phyloP scores from a whole-genome alignment of 2,888 invertebrate genomes.

The Chirona hameri region DNA sequence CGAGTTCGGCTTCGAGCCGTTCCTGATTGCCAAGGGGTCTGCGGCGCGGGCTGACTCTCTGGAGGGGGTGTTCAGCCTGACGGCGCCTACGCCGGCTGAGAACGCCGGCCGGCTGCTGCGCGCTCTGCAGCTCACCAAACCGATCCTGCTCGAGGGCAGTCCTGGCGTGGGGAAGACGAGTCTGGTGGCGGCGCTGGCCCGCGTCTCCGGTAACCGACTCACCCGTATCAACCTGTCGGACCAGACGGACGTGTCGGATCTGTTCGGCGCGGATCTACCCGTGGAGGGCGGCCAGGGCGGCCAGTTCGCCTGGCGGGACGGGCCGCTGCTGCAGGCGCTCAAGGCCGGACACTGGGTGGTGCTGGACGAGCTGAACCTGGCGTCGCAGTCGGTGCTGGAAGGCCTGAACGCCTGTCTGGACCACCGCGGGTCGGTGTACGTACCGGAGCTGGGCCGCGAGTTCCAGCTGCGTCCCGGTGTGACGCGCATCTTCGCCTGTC shows the following conservation, averaged over 20 bases:
- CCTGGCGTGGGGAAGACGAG: constrained; percentile 99
- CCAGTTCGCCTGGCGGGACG: constrained; percentile 93
- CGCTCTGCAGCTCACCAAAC: constrained; percentile 76
- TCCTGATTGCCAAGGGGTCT: constrained; percentile 58
- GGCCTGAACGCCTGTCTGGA: constrained; percentile 98
- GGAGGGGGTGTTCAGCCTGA: constrained; percentile 59
- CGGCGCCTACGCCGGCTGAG: constrained; percentile 69
- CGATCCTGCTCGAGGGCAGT: constrained; percentile 91
- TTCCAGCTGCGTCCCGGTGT: constrained; percentile 67
- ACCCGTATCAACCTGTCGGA: constrained; percentile 96
- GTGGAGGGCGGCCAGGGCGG: constrained; percentile 80
- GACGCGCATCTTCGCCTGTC: constrained; percentile 92
- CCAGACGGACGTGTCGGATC: constrained; percentile 95
- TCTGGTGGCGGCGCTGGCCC: constrained; percentile 83
- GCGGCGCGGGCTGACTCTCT: constrained; percentile 33
- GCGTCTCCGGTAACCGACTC: constrained; percentile 73
- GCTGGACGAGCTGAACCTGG: constrained; percentile 95
- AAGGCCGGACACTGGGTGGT: constrained; percentile 94
- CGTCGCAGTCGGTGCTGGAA: constrained; percentile 96
- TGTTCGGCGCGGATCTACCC: constrained; percentile 97
- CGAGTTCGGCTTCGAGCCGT: constrained; percentile 72
- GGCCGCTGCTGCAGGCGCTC: constrained; percentile 87
- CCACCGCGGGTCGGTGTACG: constrained; percentile 91
- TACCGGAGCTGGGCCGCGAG: constrained; percentile 86
- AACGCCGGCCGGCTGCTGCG: constrained; percentile 82